These are phyloP conservation scores for Bombus turneri DNA, from an alignment of 1,140 invertebrate species.

Conservation along the genomic window DNA sequence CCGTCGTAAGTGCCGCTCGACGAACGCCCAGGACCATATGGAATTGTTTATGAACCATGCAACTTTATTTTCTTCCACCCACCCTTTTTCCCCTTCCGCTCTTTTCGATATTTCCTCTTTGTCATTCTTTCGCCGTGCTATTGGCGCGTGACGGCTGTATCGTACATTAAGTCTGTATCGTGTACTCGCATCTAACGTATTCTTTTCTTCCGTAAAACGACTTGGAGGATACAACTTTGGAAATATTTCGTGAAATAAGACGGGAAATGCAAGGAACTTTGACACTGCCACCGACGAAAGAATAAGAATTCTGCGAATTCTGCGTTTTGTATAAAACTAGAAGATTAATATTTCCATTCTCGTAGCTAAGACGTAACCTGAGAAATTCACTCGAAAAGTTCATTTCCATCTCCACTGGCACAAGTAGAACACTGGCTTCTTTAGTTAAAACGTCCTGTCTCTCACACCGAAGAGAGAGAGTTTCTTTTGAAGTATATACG, in stretches of 20 bases:
- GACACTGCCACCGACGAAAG: no score
- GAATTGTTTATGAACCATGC: conserved; percentile 73
- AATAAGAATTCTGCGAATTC: no score
- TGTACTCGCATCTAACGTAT: not conserved
- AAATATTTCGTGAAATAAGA: not conserved
- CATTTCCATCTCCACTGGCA: no score
- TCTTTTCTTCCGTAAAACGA: conserved; percentile 43
- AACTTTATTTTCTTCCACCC: conserved; percentile 65
- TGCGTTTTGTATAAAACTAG: no score
- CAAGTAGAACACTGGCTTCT: no score
- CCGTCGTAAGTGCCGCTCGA: conserved; percentile 63
- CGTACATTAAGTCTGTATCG: conserved; percentile 43
- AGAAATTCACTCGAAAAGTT: no score
- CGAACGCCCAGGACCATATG: conserved; percentile 71
- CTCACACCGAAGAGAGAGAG: no score
- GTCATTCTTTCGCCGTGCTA: conserved; percentile 21
- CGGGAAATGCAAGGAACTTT: not conserved
- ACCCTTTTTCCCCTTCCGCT: not conserved
- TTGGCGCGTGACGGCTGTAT: conserved; percentile 57
- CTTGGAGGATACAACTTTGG: not conserved
- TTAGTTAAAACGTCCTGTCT: no score
- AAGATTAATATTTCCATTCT: not conserved
- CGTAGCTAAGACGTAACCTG: no score
- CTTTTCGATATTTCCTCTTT: conserved; percentile 47
- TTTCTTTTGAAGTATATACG: no score